These are phyloP conservation scores for Saimiri boliviensis DNA, from an alignment of 2,113 vertebrate genomes.

Conservation along the genomic window DNA sequence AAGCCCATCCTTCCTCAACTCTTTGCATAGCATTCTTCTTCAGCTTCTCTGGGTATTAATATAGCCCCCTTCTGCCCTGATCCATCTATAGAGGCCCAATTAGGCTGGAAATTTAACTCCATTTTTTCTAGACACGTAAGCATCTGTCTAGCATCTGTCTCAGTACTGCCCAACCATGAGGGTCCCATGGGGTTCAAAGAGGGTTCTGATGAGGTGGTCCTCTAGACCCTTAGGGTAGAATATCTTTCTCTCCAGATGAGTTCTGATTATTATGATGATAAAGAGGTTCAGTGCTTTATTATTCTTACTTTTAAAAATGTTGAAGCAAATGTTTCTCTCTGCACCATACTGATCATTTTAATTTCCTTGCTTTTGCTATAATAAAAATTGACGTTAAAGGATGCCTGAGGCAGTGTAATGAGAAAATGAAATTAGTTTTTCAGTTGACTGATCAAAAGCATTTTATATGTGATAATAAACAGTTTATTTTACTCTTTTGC, in stretches of 20 bases:
- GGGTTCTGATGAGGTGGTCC: fast-evolving
- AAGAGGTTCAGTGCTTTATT: conserved; percentile 81
- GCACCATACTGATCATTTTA: conserved; percentile 92
- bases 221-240: neutral
- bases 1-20: fast-evolving
- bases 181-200: neutral
- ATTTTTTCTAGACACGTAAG: neutral
- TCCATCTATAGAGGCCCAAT: neutral
- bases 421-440: conserved; percentile 99
- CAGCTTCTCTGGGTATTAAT: neutral
- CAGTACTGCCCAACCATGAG: neutral
- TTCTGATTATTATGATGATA: conserved; percentile 85
- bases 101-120: neutral
- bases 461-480: conserved; percentile 99
- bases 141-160: neutral
- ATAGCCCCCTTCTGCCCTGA: neutral
- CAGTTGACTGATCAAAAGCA: conserved; percentile 99
- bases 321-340: conserved; percentile 88
- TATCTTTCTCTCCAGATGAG: conserved; percentile 50
- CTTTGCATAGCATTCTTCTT: neutral
- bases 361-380: conserved; percentile 96
- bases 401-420: conserved; percentile 96
- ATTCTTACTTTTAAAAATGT: conserved; percentile 87
- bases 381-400: conserved; percentile 98
- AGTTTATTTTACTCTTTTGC: conserved; percentile 95